Evolutionary conservation across 2,888 invertebrate species (phyloP).

Genomic region (Spodoptera exigua): DNA sequence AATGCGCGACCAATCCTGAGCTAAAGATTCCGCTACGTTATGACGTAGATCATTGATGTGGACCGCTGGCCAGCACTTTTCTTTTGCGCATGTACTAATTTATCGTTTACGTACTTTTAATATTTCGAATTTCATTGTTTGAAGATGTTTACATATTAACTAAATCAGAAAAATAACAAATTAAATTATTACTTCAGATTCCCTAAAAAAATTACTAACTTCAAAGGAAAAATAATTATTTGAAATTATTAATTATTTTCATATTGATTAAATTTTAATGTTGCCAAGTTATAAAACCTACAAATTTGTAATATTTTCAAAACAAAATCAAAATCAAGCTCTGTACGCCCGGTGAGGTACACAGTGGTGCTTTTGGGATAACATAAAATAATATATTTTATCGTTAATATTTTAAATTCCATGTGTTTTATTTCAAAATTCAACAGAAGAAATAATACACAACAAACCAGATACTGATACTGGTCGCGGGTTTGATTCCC

Average conservation of each 20-base stretch:
- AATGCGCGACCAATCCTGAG: conserved; percentile 88
- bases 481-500: too few relatives aligned
- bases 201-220: rapidly evolving
- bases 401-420: too few relatives aligned
- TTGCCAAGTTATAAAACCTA: conserved; percentile 27
- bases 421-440: too few relatives aligned
- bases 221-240: conserved; percentile 2
- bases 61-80: conserved; percentile 86
- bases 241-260: conserved; percentile 8
- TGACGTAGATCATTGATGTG: conserved; percentile 89
- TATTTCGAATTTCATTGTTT: rapidly evolving
- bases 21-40: conserved; percentile 78
- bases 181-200: neutral
- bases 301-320: conserved; percentile 19
- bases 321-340: neutral
- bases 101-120: conserved; percentile 64
- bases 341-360: too few relatives aligned
- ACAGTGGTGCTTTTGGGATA: too few relatives aligned
- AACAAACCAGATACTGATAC: too few relatives aligned
- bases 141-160: neutral
- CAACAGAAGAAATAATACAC: too few relatives aligned
- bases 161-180: neutral
- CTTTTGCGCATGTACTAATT: conserved; percentile 80
- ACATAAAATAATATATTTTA: too few relatives aligned
- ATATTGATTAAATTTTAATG: conserved; percentile 41